Conservation (phyloP, 2,797 vertebrate genomes). For the Gallinago stenura region DNA sequence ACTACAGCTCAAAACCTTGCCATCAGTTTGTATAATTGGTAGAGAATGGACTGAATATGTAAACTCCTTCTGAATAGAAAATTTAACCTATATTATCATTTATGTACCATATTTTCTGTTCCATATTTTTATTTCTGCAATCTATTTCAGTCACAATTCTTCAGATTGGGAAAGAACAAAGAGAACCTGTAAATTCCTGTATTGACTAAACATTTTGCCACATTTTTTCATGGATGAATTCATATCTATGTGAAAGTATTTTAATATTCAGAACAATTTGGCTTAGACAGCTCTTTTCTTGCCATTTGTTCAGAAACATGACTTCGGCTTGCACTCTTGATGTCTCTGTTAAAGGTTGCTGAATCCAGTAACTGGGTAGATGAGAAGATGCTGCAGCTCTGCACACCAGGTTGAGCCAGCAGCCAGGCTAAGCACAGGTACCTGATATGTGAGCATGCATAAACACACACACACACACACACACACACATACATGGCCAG, state of each 20-base stretch:
- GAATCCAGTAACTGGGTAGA: neutral
- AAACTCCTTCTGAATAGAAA: neutral
- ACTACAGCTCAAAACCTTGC: neutral
- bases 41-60: neutral
- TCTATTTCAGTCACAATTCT: neutral
- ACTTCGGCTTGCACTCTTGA: neutral
- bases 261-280: neutral
- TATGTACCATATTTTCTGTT: neutral
- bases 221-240: neutral
- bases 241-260: neutral
- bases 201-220: neutral
- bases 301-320: neutral
- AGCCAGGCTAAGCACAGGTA: accelerated
- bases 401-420: neutral
- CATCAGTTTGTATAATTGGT: neutral
- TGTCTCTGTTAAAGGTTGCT: neutral
- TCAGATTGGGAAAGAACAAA: neutral
- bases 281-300: neutral
- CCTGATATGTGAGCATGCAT: accelerated
- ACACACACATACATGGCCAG: accelerated
- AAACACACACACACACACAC: neutral
- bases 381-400: neutral
- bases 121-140: neutral
- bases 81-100: neutral
- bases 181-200: neutral